Conservation (phyloP, 2,888 invertebrate species). For the Tenthredo livida region DNA sequence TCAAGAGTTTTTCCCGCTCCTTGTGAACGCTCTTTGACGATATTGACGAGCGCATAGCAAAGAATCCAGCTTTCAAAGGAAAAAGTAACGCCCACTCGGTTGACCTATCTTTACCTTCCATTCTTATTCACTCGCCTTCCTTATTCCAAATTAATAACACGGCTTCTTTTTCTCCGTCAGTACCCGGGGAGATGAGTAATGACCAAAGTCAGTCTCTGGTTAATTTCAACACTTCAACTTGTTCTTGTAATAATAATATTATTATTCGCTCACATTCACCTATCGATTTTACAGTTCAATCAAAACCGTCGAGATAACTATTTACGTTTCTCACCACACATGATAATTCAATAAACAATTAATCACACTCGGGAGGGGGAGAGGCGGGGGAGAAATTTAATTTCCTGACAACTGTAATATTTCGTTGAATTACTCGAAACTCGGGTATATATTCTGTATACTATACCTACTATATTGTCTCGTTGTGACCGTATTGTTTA, state of each 20-base stretch:
- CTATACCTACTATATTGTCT: neutral
- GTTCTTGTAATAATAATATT: neutral
- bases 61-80: constrained; percentile 81
- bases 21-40: constrained; percentile 71
- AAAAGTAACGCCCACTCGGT: constrained; percentile 82
- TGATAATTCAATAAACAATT: neutral
- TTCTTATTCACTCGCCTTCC: constrained; percentile 56
- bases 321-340: neutral
- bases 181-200: neutral
- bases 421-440: constrained; percentile 4
- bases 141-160: neutral
- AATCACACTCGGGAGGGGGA: neutral
- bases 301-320: neutral
- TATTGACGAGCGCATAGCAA: constrained; percentile 80
- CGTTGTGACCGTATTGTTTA: constrained; percentile 25
- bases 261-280: neutral
- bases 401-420: neutral
- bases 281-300: neutral
- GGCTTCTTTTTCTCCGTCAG: neutral
- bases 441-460: neutral
- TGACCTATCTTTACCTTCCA: constrained; percentile 79
- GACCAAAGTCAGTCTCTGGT: neutral
- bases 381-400: neutral
- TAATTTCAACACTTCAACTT: constrained; percentile 6
- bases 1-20: constrained; percentile 65